Conservation (phyloP, 2,888 invertebrate genomes). For the Onthophagus sagittarius region DNA sequence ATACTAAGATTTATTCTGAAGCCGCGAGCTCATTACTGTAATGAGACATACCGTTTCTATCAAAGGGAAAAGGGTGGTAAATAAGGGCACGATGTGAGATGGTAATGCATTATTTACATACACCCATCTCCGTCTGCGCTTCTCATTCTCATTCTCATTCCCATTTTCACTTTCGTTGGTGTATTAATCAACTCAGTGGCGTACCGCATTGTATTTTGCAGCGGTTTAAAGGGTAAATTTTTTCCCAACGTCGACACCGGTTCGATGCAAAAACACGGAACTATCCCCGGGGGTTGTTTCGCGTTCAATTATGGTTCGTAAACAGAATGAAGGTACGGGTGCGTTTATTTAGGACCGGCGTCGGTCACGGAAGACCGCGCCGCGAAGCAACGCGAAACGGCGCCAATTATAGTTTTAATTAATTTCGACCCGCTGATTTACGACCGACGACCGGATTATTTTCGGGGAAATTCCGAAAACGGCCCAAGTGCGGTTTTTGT, state of each 20-base stretch:
- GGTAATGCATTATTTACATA: neutral
- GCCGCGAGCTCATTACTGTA: neutral
- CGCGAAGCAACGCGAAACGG: neutral
- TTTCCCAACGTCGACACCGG: neutral
- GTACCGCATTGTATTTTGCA: neutral
- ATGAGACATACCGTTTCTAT: neutral
- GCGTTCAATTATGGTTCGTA: constrained; percentile 1
- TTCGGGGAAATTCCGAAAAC: neutral
- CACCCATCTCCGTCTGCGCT: neutral
- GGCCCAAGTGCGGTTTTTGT: neutral
- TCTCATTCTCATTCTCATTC: neutral
- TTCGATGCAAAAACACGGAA: neutral
- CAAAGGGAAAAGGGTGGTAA: neutral
- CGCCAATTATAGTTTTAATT: constrained; percentile 1
- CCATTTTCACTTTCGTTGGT: too few relatives aligned
- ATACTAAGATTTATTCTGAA: neutral
- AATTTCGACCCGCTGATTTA: neutral
- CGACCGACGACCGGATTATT: neutral
- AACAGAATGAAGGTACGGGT: neutral
- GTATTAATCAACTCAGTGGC: neutral
- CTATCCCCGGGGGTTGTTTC: neutral
- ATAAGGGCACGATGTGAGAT: neutral
- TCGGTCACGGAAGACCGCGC: neutral
- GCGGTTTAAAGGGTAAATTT: neutral
- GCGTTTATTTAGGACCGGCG: constrained; percentile 1